A percentile compares a stretch with the other conserved stretches of the same genome.
Evolutionary conservation across 2,113 vertebrate species (phyloP).

Genomic region (Willisornis vidua): DNA sequence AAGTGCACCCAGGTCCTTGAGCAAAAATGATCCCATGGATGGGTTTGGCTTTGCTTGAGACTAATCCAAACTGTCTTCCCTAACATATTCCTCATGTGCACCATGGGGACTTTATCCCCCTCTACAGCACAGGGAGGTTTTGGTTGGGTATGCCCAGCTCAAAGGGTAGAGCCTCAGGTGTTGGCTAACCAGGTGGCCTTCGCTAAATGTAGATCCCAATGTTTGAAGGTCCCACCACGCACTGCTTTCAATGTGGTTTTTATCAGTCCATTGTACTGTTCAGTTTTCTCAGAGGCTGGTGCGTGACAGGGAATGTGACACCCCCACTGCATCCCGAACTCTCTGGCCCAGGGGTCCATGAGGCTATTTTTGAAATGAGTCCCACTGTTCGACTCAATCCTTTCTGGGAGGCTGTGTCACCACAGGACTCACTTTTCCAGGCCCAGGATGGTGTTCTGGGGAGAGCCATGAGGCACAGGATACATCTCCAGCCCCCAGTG

Average conservation of each 20-base stretch:
- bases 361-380: not conserved
- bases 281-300: no score
- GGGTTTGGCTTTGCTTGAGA: not conserved
- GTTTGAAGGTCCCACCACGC: no score
- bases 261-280: no score
- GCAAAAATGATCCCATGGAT: not conserved
- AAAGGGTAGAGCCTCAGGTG: not conserved
- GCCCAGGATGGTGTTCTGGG: not conserved
- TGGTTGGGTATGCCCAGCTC: not conserved
- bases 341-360: not conserved
- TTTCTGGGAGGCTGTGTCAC: not conserved
- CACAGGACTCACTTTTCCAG: not conserved
- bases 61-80: not conserved
- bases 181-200: no score
- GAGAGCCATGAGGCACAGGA: not conserved
- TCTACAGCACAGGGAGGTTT: not conserved
- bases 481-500: not conserved
- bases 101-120: not conserved
- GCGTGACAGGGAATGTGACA: not conserved
- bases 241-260: no score
- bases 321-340: not conserved
- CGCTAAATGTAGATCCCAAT: no score
- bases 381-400: not conserved
- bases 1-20: not conserved
- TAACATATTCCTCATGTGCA: not conserved